A percentile compares a stretch with the other conserved stretches of the same genome.
These are phyloP conservation scores for Myrmophylax atrothorax DNA, from an alignment of 2,113 vertebrate genomes.

Conservation along the genomic window DNA sequence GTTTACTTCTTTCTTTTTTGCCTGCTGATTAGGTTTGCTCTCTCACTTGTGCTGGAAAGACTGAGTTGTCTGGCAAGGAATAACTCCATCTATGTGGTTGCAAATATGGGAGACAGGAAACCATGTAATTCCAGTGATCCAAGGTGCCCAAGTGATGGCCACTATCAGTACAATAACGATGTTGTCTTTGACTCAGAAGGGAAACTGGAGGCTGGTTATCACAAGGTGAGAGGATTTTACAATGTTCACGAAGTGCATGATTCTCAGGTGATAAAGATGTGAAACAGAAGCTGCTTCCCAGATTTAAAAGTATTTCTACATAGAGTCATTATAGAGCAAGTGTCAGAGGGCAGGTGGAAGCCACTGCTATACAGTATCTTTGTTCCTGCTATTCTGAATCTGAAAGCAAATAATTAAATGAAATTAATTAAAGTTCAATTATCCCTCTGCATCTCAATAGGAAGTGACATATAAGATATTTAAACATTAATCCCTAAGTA, in stretches of 20 bases:
- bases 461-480: background rate
- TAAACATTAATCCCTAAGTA: background rate
- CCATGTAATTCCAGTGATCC: background rate
- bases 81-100: slow-evolving; percentile 80
- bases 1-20: background rate
- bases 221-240: slow-evolving; percentile 43
- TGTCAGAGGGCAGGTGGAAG: background rate
- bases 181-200: slow-evolving; percentile 67
- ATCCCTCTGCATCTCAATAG: background rate
- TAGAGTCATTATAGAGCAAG: background rate
- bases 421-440: background rate
- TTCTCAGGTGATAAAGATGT: background rate
- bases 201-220: slow-evolving; percentile 52
- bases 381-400: background rate
- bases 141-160: slow-evolving; percentile 23
- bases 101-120: slow-evolving; percentile 76
- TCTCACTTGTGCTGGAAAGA: slow-evolving; percentile 33
- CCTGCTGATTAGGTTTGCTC: slow-evolving; percentile 22
- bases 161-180: slow-evolving; percentile 57
- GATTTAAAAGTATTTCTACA: background rate
- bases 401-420: background rate
- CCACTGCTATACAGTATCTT: background rate
- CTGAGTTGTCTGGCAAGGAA: slow-evolving; percentile 81
- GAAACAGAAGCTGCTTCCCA: background rate
- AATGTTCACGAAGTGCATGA: background rate